Base-by-base conservation (phyloP, 2,888 invertebrate genomes). In the Pterobdella sp. region DNA sequence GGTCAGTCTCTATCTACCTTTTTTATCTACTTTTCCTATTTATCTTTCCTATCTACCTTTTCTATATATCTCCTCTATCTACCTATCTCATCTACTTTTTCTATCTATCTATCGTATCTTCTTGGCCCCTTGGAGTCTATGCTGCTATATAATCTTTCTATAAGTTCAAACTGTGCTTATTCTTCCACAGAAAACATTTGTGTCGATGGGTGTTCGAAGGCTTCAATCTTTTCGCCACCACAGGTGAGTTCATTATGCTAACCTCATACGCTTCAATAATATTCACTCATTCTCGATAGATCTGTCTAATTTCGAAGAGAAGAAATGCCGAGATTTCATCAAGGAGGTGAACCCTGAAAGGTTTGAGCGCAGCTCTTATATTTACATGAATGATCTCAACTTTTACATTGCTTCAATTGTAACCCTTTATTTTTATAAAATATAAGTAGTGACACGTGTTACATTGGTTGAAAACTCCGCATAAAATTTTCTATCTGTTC, bases 201-300 rank as follows among this genome's bases (percentile, higher is more conserved):
- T 90, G 95, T 77, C 91, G 92, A 0, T 94, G 94, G 90, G 89
- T 88, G 67, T 88, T 94, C 85, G 87, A 89, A 1, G 88, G 90
- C 77, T 82, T 91, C 0, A 88, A 89, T 79, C 86, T 91, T 71
- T 83, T 90, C 73, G 89, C 91, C 10, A 7, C 22, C 49, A 42
- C 49, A 42, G 49, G 49, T 42, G 49, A 42, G 49, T 42, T 22
- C 7, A 14, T 22, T 14, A 14, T 42, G 49, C 49, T 22, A 42
- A 14, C 22, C 7, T 42, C 49, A 42, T 22, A 7, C 7, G 10
- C 49, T 14, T 42, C 49, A 42, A 14, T 42, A 42, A 14, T 22
- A 42, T 42, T 22, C 7, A 14, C 49, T 42, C 49, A 7, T 14
- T 42, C 10, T 87, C 96, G 79, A 93, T 94, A 0, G 97, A 98